Percentiles rank a stretch among this genome's conserved stretches.
These are phyloP conservation scores for Macropodus opercularis DNA, from an alignment of 2,797 vertebrate genomes.

Conservation along the genomic window DNA sequence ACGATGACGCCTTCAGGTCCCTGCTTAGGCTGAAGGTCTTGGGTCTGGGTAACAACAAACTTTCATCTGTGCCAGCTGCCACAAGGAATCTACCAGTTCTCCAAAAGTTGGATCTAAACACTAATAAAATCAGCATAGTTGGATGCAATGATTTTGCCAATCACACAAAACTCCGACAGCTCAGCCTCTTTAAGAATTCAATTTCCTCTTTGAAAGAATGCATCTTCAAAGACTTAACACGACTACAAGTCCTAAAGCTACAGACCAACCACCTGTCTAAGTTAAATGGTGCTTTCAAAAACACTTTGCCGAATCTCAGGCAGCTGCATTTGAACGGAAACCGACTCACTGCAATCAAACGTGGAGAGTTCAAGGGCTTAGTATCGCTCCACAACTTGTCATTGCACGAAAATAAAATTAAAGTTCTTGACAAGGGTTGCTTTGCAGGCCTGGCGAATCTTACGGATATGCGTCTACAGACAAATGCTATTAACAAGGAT, in stretches of 20 bases:
- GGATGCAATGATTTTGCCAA: constrained; percentile 61
- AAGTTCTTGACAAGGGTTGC: not conserved
- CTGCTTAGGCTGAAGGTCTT: constrained; percentile 48
- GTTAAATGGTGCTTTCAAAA: constrained; percentile 53
- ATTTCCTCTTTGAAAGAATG: constrained; percentile 55
- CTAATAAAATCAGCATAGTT: constrained; percentile 64
- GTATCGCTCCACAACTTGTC: constrained; percentile 51
- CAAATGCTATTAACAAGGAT: constrained; percentile 33
- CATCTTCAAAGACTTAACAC: constrained; percentile 57
- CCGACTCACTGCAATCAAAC: constrained; percentile 38
- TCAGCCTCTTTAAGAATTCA: no score
- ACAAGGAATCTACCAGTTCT: constrained; percentile 56
- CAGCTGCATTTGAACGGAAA: constrained; percentile 62
- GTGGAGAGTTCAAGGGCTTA: constrained; percentile 47
- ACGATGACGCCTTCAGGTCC: constrained; percentile 45
- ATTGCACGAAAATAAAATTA: constrained; percentile 65
- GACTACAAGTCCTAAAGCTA: constrained; percentile 61
- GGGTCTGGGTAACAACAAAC: constrained; percentile 52
- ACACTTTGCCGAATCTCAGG: constrained; percentile 55
- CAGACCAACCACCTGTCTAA: constrained; percentile 53
- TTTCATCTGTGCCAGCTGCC: constrained; percentile 58
- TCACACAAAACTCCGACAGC: no score
- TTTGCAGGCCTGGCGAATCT: constrained; percentile 66
- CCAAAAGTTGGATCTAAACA: constrained; percentile 68
- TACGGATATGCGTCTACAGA: constrained; percentile 39